A percentile compares a stretch with the other conserved stretches of the same genome.
phyloP scores from a whole-genome alignment of 2,113 vertebrate genomes.

The Psittacus erithacus region DNA sequence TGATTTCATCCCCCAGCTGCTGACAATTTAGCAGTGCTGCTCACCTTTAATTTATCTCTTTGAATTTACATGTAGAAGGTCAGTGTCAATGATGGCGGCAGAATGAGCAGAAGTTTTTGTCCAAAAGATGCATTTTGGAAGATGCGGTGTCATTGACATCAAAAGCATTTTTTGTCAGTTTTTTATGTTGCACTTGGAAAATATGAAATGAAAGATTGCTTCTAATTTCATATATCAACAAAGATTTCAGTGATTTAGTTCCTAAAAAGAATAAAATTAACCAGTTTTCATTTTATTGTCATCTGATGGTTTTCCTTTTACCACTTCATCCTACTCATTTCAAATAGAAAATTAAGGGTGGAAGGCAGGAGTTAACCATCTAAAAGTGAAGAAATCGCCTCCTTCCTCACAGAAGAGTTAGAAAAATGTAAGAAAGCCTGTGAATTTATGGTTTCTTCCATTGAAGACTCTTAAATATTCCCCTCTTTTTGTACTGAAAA shows the following conservation, averaged over 20 bases:
- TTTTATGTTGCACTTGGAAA: not conserved
- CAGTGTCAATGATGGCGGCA: not conserved
- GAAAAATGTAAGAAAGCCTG: not conserved
- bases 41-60: constrained; percentile 55
- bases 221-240: not conserved
- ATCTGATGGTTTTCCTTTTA: not conserved
- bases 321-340: not conserved
- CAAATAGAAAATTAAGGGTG: not conserved
- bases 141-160: not conserved
- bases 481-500: not conserved
- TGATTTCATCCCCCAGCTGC: constrained; percentile 56
- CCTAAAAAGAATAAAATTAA: not conserved
- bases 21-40: constrained; percentile 43
- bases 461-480: not conserved
- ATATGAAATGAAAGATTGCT: not conserved
- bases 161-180: not conserved
- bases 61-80: constrained; percentile 47
- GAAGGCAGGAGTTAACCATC: not conserved
- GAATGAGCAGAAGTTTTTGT: not conserved
- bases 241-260: not conserved
- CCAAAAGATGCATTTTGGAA: not conserved
- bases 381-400: not conserved
- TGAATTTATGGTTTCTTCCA: not conserved
- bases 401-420: not conserved
- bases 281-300: not conserved